Conservation (phyloP, 2,113 vertebrate species). For the Anoura caudifer region DNA sequence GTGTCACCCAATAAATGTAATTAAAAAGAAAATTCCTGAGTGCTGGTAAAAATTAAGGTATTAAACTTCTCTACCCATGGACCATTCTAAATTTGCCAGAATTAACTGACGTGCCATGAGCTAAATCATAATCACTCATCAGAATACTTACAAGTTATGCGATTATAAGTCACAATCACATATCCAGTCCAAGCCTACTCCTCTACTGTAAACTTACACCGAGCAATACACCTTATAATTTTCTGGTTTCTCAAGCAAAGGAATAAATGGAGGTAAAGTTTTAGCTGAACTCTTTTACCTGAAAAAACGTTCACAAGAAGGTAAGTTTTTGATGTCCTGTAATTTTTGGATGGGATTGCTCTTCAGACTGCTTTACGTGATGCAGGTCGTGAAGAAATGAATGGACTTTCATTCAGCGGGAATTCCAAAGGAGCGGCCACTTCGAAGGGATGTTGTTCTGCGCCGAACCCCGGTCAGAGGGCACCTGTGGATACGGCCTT, state of each 20-base stretch:
- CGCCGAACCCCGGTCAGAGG: not conserved
- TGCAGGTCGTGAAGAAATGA: not conserved
- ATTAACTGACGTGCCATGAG: not conserved
- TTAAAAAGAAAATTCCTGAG: too few species aligned
- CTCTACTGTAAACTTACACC: not conserved
- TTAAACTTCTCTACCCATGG: not conserved
- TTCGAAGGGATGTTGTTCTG: not conserved
- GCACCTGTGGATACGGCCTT: not conserved
- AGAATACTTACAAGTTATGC: not conserved
- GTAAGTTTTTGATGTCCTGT: not conserved
- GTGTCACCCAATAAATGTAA: too few species aligned
- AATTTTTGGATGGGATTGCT: not conserved
- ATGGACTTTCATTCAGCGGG: not conserved
- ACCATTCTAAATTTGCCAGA: not conserved
- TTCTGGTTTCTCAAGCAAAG: not conserved
- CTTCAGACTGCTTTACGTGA: not conserved
- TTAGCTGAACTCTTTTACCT: not conserved
- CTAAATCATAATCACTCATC: not conserved
- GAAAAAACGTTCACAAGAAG: not conserved
- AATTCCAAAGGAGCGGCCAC: not conserved
- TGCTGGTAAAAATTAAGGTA: not conserved
- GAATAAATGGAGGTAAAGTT: not conserved
- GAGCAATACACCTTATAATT: not conserved
- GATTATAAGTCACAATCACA: not conserved
- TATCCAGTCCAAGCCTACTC: not conserved